Conservation (phyloP, 2,888 invertebrate species). For the Colostygia pectinataria region DNA sequence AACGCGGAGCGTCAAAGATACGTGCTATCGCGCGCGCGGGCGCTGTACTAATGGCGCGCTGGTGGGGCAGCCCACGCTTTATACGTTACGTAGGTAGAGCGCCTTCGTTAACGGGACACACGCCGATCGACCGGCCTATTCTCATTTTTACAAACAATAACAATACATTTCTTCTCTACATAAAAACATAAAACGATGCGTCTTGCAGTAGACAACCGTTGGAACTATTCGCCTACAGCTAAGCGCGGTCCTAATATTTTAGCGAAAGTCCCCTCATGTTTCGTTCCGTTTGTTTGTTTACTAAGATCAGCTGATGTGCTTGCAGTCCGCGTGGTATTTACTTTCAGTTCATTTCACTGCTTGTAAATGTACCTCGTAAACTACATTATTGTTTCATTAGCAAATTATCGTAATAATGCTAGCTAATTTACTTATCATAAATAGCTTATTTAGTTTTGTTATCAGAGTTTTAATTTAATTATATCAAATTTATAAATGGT, state of each 20-base stretch:
- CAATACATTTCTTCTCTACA: conserved; percentile 53
- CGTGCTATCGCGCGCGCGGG: conserved; percentile 79
- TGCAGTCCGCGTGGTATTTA: conserved; percentile 46
- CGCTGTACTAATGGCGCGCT: conserved; percentile 78
- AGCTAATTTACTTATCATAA: conserved; percentile 3
- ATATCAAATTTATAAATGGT: conserved; percentile 25
- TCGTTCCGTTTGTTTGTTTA: conserved; percentile 58
- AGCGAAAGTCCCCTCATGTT: conserved; percentile 44
- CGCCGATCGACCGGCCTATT: conserved; percentile 79
- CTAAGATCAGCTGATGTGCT: conserved; percentile 69
- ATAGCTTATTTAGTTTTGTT: conserved; percentile 16
- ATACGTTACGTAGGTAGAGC: conserved; percentile 78
- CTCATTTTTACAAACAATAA: conserved; percentile 79
- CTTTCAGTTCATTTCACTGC: conserved; percentile 22
- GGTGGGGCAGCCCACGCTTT: conserved; percentile 79
- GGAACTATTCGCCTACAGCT: conserved; percentile 22
- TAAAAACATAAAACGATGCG: conserved; percentile 44
- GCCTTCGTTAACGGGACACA: conserved; percentile 80
- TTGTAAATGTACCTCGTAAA: conserved; percentile 10
- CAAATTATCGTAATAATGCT: conserved; percentile 13
- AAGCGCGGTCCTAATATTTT: conserved; percentile 29
- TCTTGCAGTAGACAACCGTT: conserved; percentile 26
- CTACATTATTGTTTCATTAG: conserved; percentile 10
- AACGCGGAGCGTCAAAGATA: conserved; percentile 71
- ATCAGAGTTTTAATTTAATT: conserved; percentile 22